phyloP scores from a whole-genome alignment of 1,140 invertebrate species.

The Calephelis nemesis region DNA sequence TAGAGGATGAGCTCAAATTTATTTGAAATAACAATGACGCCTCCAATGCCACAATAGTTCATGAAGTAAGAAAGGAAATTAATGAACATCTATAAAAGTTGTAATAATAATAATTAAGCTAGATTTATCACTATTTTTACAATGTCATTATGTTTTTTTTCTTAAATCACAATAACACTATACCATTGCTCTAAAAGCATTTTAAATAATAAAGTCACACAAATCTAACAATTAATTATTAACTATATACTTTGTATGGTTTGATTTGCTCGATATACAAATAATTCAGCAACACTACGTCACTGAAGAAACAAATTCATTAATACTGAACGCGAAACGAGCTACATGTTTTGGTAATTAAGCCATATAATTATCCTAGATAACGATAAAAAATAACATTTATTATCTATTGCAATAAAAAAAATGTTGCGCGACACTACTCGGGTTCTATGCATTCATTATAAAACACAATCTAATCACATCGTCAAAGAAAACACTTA shows the following conservation, averaged over 20 bases:
- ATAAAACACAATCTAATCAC: conserved; percentile 55
- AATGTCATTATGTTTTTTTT: conserved; percentile 77
- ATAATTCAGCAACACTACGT: conserved; percentile 64
- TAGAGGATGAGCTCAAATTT: conserved; percentile 78
- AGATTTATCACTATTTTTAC: conserved; percentile 78
- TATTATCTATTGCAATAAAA: conserved; percentile 59
- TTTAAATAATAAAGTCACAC: conserved; percentile 77
- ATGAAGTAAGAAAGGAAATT: conserved; percentile 77
- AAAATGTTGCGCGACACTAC: conserved; percentile 67
- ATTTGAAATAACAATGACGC: conserved; percentile 79
- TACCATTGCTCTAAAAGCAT: conserved; percentile 76
- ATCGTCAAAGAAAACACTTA: conserved; percentile 73
- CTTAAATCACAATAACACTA: conserved; percentile 77
- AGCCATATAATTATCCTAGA: conserved; percentile 68
- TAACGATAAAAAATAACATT: conserved; percentile 67
- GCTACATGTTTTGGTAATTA: conserved; percentile 73
- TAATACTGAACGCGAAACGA: conserved; percentile 75
- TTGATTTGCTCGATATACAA: conserved; percentile 78
- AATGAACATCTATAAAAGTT: conserved; percentile 79
- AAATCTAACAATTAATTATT: conserved; percentile 79
- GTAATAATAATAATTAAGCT: conserved; percentile 78
- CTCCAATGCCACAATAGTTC: conserved; percentile 77
- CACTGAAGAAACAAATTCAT: conserved; percentile 57
- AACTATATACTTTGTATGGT: conserved; percentile 75
- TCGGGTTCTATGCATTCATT: conserved; percentile 57